Percentiles rank a stretch among this genome's conserved stretches.
These are phyloP conservation scores for Pemphredon lugubris DNA, from an alignment of 2,888 invertebrate genomes.

Conservation along the genomic window DNA sequence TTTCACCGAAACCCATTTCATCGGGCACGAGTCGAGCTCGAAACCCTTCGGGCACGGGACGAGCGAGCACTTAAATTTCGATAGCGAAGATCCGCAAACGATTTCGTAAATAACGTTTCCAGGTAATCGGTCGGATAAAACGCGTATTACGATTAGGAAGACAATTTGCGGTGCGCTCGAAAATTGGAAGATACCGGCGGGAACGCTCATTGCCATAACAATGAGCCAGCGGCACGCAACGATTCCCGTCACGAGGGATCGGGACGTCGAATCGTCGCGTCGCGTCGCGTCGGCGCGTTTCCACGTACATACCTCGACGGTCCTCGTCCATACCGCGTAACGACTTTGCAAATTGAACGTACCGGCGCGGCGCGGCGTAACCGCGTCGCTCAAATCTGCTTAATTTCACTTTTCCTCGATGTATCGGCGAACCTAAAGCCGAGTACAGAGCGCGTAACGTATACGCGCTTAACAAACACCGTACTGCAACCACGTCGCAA, in stretches of 20 bases:
- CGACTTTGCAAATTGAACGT: conserved; percentile 49
- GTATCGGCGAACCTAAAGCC: too few species aligned
- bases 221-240: conserved; percentile 61
- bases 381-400: too few species aligned
- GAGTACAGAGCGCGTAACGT: too few species aligned
- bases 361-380: conserved; percentile 5
- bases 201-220: conserved; percentile 62
- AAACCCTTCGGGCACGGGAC: conserved; percentile 11
- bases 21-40: too few species aligned
- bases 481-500: too few species aligned
- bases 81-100: conserved; percentile 39
- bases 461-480: too few species aligned
- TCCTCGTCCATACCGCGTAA: conserved; percentile 48
- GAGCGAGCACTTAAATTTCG: conserved; percentile 14
- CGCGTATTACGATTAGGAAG: conserved; percentile 58
- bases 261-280: conserved; percentile 60
- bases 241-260: conserved; percentile 60
- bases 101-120: conserved; percentile 58
- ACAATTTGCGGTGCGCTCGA: conserved; percentile 56
- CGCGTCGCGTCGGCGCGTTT: conserved; percentile 62
- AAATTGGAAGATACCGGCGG: conserved; percentile 61
- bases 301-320: conserved; percentile 52
- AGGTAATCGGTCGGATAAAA: conserved; percentile 52
- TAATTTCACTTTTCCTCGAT: too few species aligned
- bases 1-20: too few species aligned